Base-by-base conservation (phyloP, 2,113 vertebrate species). In the Chunga burmeisteri region DNA sequence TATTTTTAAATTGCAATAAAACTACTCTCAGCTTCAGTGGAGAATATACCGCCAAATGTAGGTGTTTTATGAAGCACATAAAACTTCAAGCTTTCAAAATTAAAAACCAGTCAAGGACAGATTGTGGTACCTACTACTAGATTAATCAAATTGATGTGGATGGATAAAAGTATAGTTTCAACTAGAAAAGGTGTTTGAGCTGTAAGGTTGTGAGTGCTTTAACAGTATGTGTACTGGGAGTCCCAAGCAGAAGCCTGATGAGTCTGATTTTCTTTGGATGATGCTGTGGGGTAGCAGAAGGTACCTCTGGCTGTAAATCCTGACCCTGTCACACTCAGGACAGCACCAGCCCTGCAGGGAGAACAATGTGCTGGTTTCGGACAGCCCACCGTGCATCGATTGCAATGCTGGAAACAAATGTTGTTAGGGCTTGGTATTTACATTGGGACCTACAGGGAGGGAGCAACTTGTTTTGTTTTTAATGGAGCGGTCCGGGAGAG, bases 401-500 rank as follows among this genome's bases (percentile, higher is more conserved):
- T 26, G 52, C 8, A 15, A 8, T 10, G 66, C 56, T 63, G 88
- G 65, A 71, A 81, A 70, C 73, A 79, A 80, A 68, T 3, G 7
- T 84, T 78, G 55, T 83, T 44, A 58, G 58, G 82, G 26, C 67
- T 66, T 1, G 7, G 58, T 61, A 79, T 96, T 94, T 73, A 50
- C 11, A 0, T 8, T 62, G 52, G 38, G 72, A 55, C 74, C 74
- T 79, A 52, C 87, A 36, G 86, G 36, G 74, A 82, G 66, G 71
- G 58, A 94, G 55, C 66, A 72, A 91, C 84, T 88, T 82, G 78
- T 96, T 93, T 80, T 77, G 83, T 56, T 92, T 91, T 91, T 86
- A 88, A 40, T 20, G 83, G 86, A 89, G 77, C 5, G 0, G 34
- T 15, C 1, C 5, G 62, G 47, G 72, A 66, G 63, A n/a, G 85